Evolutionary conservation across 1,140 invertebrate species (phyloP), one percentile per base, ranked within the genome.

Genomic region (Trigoniulus corallinus): DNA sequence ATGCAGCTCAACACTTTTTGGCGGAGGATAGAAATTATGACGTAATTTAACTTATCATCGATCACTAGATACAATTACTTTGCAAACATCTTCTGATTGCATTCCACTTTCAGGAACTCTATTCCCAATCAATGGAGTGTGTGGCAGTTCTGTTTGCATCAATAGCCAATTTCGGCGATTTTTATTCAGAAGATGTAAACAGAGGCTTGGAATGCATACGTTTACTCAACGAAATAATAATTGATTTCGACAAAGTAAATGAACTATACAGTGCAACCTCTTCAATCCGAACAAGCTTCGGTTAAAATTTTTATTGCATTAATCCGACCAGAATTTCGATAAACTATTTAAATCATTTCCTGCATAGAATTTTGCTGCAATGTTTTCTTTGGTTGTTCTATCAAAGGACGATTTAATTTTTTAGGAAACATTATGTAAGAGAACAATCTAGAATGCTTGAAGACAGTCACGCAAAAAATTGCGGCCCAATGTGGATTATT

Each of bases 81-180:
- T 52, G 27, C 22, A 15, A 39, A 39, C 25, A 15, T 47, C 7
- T 27, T 15, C 4, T 15, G 46, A 7, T 25, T 34, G 18, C 4
- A 47, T 47, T 34, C 25, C 46, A 34, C 20, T 45, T 27, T 22
- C 61, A 94, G 88, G 91, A 96, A 67, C 69, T 98, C 22, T 98
- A 96, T 66, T 91, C 91, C 13, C 86, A 96, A 62, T 84, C 83
- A 55, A 82, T 92, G 47, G 80, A 86, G 54, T 82, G 87, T 64
- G 91, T 95, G 25, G 92, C 88, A 1, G 92, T 98, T 0, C 84
- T 98, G 78, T 98, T 98, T 67, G 94, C 92, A 7, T 93, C 88
- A 39, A 95, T 98, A 54, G 89, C 94, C 1, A 98, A 98, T 70
- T 98, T 98, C 66, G 92, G 91, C 29, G 89, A 96, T 64, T 98